phyloP scores from a whole-genome alignment of 2,113 vertebrate species.

The Gobio gobio region DNA sequence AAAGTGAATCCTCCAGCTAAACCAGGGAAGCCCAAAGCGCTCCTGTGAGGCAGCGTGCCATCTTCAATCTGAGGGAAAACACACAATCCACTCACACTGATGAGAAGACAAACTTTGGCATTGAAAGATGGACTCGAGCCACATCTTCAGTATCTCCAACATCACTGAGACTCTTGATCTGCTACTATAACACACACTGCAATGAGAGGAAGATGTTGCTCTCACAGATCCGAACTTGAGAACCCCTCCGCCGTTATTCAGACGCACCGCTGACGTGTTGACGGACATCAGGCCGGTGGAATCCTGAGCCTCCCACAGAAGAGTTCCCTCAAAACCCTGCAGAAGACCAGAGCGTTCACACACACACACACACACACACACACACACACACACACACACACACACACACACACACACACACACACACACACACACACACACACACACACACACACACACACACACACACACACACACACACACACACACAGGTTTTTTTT shows the following conservation, averaged over 20 bases:
- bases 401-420: too few relatives aligned
- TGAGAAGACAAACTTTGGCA: not conserved
- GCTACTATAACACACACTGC: not conserved
- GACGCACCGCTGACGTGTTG: slow-evolving; percentile 81
- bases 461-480: too few relatives aligned
- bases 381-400: too few relatives aligned
- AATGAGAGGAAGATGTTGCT: not conserved
- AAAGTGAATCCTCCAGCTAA: slow-evolving; percentile 95
- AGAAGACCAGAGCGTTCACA: not conserved
- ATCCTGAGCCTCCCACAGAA: slow-evolving; percentile 94
- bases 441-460: too few relatives aligned
- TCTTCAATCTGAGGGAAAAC: slow-evolving; percentile 81
- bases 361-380: too few relatives aligned
- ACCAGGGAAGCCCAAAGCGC: slow-evolving; percentile 88
- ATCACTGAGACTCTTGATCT: not conserved
- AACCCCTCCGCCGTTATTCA: slow-evolving; percentile 91
- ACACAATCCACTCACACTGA: not conserved
- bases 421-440: too few relatives aligned
- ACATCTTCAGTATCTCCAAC: not conserved
- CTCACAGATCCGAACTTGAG: slow-evolving; percentile 86
- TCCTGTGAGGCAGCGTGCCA: slow-evolving; percentile 86
- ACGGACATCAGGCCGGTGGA: slow-evolving; percentile 80
- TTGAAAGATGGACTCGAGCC: not conserved
- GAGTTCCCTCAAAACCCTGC: slow-evolving; percentile 96
- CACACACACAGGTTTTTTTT: too few relatives aligned